Percentiles rank a stretch among this genome's conserved stretches.
Conservation (phyloP, 2,888 invertebrate species). For the Eueremaeus valkanovi region DNA sequence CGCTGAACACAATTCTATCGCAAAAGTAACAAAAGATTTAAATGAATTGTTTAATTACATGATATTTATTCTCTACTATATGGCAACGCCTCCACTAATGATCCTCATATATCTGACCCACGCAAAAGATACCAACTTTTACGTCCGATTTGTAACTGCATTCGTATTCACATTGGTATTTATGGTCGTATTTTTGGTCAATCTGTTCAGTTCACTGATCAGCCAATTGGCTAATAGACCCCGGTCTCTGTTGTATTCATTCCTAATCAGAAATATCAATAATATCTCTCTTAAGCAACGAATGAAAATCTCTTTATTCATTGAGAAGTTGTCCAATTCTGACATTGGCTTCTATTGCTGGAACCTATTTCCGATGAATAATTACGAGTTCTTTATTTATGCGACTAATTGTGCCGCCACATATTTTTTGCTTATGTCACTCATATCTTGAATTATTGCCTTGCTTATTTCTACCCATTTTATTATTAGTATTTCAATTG, state of each 20-base stretch:
- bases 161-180: not conserved
- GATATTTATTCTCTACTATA: not conserved
- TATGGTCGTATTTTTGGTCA: not conserved
- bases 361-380: not conserved
- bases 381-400: not conserved
- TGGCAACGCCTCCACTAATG: not conserved
- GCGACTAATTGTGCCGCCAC: no score
- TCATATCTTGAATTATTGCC: no score
- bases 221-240: not conserved
- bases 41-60: not conserved
- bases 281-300: not conserved
- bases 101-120: not conserved
- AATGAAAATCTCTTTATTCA: not conserved
- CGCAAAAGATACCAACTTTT: not conserved
- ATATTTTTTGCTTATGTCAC: not conserved
- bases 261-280: not conserved
- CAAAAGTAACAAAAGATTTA: not conserved
- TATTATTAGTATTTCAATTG: no score
- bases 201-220: not conserved
- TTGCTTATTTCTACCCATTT: no score
- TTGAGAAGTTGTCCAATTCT: not conserved
- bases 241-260: not conserved
- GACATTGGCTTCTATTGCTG: conserved; percentile 11
- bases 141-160: not conserved
- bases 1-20: not conserved